Evolutionary conservation across 2,888 invertebrate species (phyloP).

Genomic region (Miltochrista miniata): DNA sequence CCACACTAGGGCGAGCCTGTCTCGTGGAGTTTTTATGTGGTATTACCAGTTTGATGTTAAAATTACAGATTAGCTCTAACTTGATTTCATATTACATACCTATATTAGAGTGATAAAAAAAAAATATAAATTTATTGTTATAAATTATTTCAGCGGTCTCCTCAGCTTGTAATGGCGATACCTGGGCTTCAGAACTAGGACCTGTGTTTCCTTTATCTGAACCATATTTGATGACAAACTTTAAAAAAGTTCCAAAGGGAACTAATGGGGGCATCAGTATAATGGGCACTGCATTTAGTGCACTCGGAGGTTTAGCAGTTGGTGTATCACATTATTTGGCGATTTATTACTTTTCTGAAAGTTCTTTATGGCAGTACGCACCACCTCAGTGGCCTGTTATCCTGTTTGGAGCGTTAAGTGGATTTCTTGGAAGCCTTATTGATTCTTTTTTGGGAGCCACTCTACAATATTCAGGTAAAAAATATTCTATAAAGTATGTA

Average conservation of each 20-base stretch:
- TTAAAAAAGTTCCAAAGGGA: conserved; percentile 90
- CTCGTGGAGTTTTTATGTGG: too few relatives aligned
- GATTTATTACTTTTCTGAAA: conserved; percentile 85
- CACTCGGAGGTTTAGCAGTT: conserved; percentile 87
- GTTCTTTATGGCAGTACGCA: conserved; percentile 79
- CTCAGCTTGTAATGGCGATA: conserved; percentile 94
- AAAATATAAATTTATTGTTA: too few relatives aligned
- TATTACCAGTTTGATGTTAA: too few relatives aligned
- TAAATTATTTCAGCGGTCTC: conserved; percentile 83
- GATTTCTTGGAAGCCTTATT: conserved; percentile 90
- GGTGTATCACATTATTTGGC: conserved; percentile 89
- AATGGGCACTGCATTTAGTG: conserved; percentile 82
- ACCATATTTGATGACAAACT: conserved; percentile 90
- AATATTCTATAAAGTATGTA: too few relatives aligned
- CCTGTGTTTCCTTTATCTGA: conserved; percentile 87
- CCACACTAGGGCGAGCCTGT: too few relatives aligned
- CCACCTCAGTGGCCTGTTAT: conserved; percentile 92
- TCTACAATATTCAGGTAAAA: conserved; percentile 93
- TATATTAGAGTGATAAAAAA: too few relatives aligned
- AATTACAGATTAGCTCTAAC: too few relatives aligned
- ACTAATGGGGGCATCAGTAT: conserved; percentile 94
- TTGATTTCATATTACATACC: too few relatives aligned
- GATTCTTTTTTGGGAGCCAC: conserved; percentile 94
- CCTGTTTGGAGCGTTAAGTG: conserved; percentile 87
- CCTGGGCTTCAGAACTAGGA: conserved; percentile 95